Base-by-base conservation (phyloP, 1,140 invertebrate species). In the Calephelis nemesis region DNA sequence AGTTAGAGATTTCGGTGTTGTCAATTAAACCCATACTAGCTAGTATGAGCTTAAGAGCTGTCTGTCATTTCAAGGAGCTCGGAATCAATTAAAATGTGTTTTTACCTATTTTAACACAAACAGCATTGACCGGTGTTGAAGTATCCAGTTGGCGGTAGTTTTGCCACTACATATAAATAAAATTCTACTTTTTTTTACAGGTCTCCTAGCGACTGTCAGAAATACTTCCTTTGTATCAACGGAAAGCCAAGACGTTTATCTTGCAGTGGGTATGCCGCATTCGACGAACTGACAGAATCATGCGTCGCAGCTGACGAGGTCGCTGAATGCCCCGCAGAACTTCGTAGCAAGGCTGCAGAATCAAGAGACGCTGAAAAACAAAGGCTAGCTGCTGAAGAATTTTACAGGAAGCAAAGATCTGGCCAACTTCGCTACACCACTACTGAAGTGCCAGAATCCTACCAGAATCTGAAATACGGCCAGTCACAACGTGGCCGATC, bases 171-270 rank as follows among this genome's bases (percentile, higher is more conserved):
- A 7, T 5, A 45, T 45, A 4, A 45, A 45, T 45, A 2, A 30
- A 30, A 30, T 30, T 4, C 47, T 68, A 42, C n/a, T 10, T 58
- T 54, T 72, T 70, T 62, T 83, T 82, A 19, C 81, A 92, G 92
- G 70, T 94, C 94, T 67, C 93, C 93, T 0, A 77, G 68, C 1
- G 95, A 97, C 75, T 98, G 97, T 83, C 95, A 96, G 76, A 94
- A 94, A 76, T 98, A 96, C 81, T 98, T 95, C 83, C 92, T 97
- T 4, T 98, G 97, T 79, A 93, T 97, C 0, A 95, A 96, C 50
- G 93, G 93, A 39, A 94, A 94, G 71, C 97, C 97, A 0, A 85
- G 95, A 54, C 79, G 83, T 1, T 94, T 95, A 66, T 94, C 94
- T 58, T 98, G 97, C 78, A 96, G 95, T 9, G 94, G 95, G 70